Percentiles rank a stretch among this genome's conserved stretches.
phyloP scores from a whole-genome alignment of 1,140 invertebrate species.

The Zaprionus tsacasi region DNA sequence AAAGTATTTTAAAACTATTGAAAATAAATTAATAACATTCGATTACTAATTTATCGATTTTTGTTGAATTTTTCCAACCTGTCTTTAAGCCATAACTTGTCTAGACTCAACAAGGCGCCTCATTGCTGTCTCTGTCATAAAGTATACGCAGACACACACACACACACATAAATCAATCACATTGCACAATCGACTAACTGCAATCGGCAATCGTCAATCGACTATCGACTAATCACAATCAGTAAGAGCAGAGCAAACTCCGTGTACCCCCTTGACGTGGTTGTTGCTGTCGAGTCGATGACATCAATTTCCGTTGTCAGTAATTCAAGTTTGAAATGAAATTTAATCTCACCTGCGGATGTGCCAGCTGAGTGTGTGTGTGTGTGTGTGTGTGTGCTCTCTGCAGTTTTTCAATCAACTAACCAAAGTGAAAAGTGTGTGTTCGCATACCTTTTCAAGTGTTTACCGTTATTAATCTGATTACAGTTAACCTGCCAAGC shows the following conservation, averaged over 20 bases:
- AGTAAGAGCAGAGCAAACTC: constrained; percentile 18
- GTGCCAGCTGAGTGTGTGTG: background rate
- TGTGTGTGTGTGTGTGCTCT: background rate
- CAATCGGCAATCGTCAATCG: constrained; percentile 12
- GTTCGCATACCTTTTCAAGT: constrained; percentile 48
- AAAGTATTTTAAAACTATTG: too few species aligned
- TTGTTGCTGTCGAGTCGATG: constrained; percentile 53
- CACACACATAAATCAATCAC: constrained; percentile 51
- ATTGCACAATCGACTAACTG: constrained; percentile 50
- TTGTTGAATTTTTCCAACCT: background rate
- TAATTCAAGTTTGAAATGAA: constrained; percentile 70
- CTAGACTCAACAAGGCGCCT: background rate
- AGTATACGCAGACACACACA: constrained; percentile 15
- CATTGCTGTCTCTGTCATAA: constrained; percentile 19
- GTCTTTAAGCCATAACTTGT: background rate
- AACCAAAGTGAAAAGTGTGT: constrained; percentile 39
- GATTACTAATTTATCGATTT: too few species aligned
- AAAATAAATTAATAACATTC: too few species aligned
- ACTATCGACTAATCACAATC: constrained; percentile 51
- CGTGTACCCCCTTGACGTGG: constrained; percentile 20
- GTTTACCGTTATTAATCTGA: constrained; percentile 80
- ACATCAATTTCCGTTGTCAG: constrained; percentile 78
- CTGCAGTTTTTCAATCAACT: constrained; percentile 53
- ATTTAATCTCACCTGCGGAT: constrained; percentile 65
- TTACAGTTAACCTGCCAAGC: constrained; percentile 65